phyloP scores from a whole-genome alignment of 2,888 invertebrate species.

The Erynnis tages region DNA sequence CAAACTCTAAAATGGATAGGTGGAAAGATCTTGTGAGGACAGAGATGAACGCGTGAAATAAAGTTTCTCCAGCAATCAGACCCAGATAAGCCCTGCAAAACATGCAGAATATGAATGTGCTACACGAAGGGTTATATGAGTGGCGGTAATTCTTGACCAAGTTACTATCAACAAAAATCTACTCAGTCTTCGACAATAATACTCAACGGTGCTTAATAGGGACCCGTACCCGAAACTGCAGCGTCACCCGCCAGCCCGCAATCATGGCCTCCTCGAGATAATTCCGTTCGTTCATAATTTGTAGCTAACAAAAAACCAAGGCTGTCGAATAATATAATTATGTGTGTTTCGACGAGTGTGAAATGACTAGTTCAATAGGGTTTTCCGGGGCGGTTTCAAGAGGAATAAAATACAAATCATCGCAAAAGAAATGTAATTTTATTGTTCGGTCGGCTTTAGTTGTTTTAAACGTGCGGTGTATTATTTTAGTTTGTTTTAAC shows the following conservation, averaged over 20 bases:
- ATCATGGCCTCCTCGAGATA: slow-evolving; percentile 74
- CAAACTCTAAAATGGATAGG: too few relatives aligned
- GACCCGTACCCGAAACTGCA: slow-evolving; percentile 42
- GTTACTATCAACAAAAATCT: background rate
- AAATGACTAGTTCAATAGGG: slow-evolving; percentile 75
- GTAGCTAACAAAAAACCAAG: slow-evolving; percentile 67
- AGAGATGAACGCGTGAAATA: too few relatives aligned
- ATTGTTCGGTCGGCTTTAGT: background rate
- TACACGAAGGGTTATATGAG: too few relatives aligned
- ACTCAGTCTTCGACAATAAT: background rate
- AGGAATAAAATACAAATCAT: slow-evolving; percentile 49
- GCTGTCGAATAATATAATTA: slow-evolving; percentile 75
- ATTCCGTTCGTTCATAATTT: slow-evolving; percentile 74
- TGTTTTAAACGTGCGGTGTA: background rate
- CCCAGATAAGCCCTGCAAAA: too few relatives aligned
- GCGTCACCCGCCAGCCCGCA: slow-evolving; percentile 63
- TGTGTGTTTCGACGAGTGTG: slow-evolving; percentile 70
- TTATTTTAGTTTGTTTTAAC: background rate
- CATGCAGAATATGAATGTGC: too few relatives aligned
- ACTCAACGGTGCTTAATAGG: slow-evolving; percentile 29
- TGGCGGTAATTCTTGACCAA: too few relatives aligned
- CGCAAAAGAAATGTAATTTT: slow-evolving; percentile 36
- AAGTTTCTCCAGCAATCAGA: too few relatives aligned
- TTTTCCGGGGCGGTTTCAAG: slow-evolving; percentile 37
- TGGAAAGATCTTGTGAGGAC: too few relatives aligned